Percentiles rank a stretch among this genome's conserved stretches.
Conservation (phyloP, 2,888 invertebrate genomes). For the Nephrotoma flavescens region DNA sequence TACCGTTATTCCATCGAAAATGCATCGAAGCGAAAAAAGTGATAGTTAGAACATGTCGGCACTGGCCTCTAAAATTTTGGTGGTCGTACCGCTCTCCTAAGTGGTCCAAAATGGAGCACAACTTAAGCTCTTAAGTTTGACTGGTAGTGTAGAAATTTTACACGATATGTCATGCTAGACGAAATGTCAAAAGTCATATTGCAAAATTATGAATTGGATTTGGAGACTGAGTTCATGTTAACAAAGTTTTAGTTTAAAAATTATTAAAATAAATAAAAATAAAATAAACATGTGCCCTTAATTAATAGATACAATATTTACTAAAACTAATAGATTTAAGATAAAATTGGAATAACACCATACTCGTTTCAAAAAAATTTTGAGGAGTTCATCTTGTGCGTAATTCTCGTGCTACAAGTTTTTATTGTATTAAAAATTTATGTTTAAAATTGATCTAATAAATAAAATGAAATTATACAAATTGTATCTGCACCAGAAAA, state of each 20-base stretch:
- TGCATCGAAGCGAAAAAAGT: too few relatives aligned
- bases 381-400: neutral
- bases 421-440: neutral
- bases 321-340: neutral
- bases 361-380: neutral
- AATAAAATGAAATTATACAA: conserved; percentile 51
- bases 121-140: too few relatives aligned
- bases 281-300: neutral
- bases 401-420: neutral
- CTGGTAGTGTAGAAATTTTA: too few relatives aligned
- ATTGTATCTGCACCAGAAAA: conserved; percentile 64
- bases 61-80: too few relatives aligned
- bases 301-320: neutral
- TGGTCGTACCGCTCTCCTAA: too few relatives aligned
- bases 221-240: neutral
- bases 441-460: neutral
- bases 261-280: neutral
- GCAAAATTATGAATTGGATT: neutral
- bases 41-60: too few relatives aligned
- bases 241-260: neutral
- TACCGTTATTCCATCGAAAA: too few relatives aligned
- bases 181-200: neutral
- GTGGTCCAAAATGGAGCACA: too few relatives aligned
- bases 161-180: neutral
- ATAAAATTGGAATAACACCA: neutral